Conservation (phyloP, 2,113 vertebrate species). For the Siniperca knerii region DNA sequence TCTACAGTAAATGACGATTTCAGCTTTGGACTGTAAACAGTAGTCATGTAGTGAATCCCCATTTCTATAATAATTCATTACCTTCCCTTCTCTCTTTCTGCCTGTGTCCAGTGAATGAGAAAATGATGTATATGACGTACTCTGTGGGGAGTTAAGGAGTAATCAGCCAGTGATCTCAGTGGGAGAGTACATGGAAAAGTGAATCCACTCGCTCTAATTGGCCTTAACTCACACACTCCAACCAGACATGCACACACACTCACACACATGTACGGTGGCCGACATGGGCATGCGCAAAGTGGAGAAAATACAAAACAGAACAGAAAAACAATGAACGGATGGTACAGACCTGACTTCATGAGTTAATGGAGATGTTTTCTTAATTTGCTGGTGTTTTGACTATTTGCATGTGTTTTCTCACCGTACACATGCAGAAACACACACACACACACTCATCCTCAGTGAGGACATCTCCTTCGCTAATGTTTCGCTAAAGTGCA, state of each 20-base stretch:
- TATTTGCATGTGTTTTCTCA: no score
- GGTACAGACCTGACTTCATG: no score
- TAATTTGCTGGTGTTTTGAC: no score
- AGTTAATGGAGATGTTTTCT: no score
- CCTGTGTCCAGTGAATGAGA: slow-evolving; percentile 10
- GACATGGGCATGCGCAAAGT: no score
- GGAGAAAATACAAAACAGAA: no score
- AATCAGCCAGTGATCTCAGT: slow-evolving; percentile 57
- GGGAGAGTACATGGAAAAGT: slow-evolving; percentile 37
- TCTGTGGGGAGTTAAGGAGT: slow-evolving; percentile 46
- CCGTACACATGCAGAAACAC: background rate
- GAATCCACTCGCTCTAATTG: slow-evolving; percentile 66
- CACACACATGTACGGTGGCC: background rate
- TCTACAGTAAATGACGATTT: background rate
- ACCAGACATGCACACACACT: background rate
- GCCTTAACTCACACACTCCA: slow-evolving; percentile 49
- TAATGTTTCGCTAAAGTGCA: slow-evolving; percentile 13
- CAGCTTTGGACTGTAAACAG: background rate
- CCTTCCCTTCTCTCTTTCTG: slow-evolving; percentile 7
- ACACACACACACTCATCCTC: background rate
- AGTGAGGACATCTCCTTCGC: background rate
- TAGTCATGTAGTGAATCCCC: background rate
- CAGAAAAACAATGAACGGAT: no score
- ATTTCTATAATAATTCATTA: background rate
- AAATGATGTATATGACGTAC: slow-evolving; percentile 22